A percentile compares a stretch with the other conserved stretches of the same genome.
Conservation (phyloP, 2,797 vertebrate species). For the Pangasius mekongensis region DNA sequence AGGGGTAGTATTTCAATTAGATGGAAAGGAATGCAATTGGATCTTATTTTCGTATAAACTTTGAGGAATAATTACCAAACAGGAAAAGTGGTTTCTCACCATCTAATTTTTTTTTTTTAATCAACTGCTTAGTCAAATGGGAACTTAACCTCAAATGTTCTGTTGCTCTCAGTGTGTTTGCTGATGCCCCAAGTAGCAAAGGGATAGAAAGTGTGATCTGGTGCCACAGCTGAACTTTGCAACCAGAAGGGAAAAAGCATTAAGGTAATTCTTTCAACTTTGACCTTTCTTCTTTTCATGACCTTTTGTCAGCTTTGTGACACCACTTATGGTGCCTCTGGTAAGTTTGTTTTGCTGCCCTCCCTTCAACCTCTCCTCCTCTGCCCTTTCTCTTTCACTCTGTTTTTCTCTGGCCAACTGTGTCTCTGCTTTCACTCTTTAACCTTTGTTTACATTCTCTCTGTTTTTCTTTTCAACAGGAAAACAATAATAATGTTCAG, state of each 20-base stretch:
- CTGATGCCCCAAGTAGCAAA: neutral
- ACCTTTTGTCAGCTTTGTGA: constrained; percentile 54
- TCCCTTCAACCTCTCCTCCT: constrained; percentile 53
- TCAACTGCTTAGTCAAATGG: neutral
- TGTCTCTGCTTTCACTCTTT: constrained; percentile 46
- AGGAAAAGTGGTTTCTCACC: neutral
- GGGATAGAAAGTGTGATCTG: constrained; percentile 23
- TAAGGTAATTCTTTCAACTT: constrained; percentile 54
- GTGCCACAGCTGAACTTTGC: constrained; percentile 38
- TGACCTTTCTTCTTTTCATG: constrained; percentile 36
- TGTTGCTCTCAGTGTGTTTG: neutral
- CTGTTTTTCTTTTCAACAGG: constrained; percentile 49
- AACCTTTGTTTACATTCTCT: constrained; percentile 50
- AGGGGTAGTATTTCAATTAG: constrained; percentile 8
- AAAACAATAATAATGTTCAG: constrained; percentile 58
- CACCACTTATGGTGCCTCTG: constrained; percentile 45
- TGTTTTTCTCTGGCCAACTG: constrained; percentile 28
- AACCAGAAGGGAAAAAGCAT: constrained; percentile 39
- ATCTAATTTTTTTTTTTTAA: neutral
- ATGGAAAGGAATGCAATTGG: neutral
- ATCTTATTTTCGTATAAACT: neutral
- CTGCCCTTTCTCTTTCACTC: constrained; percentile 33
- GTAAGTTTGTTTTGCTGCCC: constrained; percentile 58
- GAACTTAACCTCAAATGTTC: neutral
- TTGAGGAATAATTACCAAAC: neutral